Percentiles rank a stretch among this genome's conserved stretches.
Conservation (phyloP, 2,797 vertebrate species). For the Pagetopsis macropterus region DNA sequence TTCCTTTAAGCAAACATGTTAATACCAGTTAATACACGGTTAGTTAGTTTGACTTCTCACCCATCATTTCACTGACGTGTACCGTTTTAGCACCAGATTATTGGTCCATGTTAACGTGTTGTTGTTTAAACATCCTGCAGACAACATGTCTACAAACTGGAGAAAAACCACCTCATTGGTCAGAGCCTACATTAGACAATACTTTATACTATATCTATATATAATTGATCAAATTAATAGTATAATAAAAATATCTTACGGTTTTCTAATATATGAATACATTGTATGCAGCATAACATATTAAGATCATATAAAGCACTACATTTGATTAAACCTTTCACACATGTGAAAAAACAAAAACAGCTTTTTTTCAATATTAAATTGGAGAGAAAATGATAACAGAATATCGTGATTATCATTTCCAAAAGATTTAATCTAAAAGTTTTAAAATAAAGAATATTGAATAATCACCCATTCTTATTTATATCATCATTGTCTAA, state of each 20-base stretch:
- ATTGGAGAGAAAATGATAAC: neutral
- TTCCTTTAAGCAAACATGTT: conserved; percentile 60
- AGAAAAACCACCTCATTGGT: neutral
- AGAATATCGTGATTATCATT: neutral
- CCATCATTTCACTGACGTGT: neutral
- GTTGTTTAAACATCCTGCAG: conserved; percentile 1
- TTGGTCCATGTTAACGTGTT: neutral
- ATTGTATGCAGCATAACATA: neutral
- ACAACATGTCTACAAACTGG: neutral
- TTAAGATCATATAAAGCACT: neutral
- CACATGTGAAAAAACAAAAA: too few species aligned
- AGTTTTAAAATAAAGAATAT: neutral
- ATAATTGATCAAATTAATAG: neutral
- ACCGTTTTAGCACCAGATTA: neutral
- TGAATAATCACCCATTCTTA: neutral
- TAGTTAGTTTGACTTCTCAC: conserved; percentile 43
- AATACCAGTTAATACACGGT: conserved; percentile 58
- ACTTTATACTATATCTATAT: neutral
- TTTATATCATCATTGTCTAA: neutral
- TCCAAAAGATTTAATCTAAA: neutral
- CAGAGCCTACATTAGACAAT: neutral
- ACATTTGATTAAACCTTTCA: neutral
- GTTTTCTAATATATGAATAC: neutral
- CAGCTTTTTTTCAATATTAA: too few species aligned
- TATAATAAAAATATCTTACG: neutral